phyloP scores from a whole-genome alignment of 1,140 invertebrate species.

The Lerema accius region DNA sequence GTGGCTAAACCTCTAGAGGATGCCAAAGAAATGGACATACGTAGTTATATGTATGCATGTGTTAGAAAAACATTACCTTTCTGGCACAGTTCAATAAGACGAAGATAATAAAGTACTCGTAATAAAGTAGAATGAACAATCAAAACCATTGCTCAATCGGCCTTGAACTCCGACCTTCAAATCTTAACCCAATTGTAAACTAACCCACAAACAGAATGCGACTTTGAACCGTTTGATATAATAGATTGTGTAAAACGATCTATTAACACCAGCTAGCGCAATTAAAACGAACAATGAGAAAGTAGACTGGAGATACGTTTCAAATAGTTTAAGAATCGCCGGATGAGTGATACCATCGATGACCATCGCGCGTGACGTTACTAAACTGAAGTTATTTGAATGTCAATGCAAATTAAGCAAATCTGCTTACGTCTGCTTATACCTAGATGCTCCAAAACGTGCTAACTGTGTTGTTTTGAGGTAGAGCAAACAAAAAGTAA shows the following conservation, averaged over 20 bases:
- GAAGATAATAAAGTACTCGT: too few species aligned
- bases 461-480: too few species aligned
- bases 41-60: too few species aligned
- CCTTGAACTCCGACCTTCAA: not conserved
- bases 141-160: too few species aligned
- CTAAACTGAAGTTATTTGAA: slow-evolving; percentile 45
- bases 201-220: slow-evolving; percentile 22
- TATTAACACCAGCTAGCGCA: slow-evolving; percentile 41
- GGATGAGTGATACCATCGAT: slow-evolving; percentile 66
- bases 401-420: too few species aligned
- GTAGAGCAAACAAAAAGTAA: too few species aligned
- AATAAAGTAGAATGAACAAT: not conserved
- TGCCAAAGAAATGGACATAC: too few species aligned
- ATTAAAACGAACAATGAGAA: slow-evolving; percentile 77
- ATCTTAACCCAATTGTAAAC: slow-evolving; percentile 4
- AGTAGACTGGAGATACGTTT: slow-evolving; percentile 60
- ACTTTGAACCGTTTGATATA: slow-evolving; percentile 55
- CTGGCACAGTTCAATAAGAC: too few species aligned
- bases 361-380: slow-evolving; percentile 54
- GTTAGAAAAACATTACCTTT: too few species aligned
- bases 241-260: slow-evolving; percentile 32
- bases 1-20: too few species aligned
- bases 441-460: too few species aligned
- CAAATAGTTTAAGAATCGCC: slow-evolving; percentile 70
- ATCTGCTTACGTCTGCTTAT: too few species aligned